Conservation (phyloP, 2,113 vertebrate genomes). For the Entosphenus tridentatus region DNA sequence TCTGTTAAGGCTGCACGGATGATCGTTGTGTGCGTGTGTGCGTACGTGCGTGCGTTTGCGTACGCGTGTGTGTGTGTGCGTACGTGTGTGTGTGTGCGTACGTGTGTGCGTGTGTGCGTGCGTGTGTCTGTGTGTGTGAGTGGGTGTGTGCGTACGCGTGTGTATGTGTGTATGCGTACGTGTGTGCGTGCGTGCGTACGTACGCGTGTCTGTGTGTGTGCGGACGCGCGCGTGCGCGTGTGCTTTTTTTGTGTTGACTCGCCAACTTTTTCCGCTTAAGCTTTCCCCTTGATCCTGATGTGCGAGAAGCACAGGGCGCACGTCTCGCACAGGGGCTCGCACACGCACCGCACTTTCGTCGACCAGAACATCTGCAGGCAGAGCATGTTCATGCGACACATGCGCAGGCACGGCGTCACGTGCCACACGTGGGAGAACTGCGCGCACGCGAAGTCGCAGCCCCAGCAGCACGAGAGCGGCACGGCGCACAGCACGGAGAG, state of each 20-base stretch:
- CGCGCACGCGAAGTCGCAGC: slow-evolving; percentile 10
- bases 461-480: slow-evolving; percentile 13
- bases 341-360: slow-evolving; percentile 10
- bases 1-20: too few species aligned
- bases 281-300: slow-evolving; percentile 8
- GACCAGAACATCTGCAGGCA: slow-evolving; percentile 12
- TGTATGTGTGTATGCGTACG: not conserved
- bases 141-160: not conserved
- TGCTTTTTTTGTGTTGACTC: not conserved
- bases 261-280: too few species aligned
- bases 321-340: slow-evolving; percentile 10
- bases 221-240: not conserved
- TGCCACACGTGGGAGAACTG: slow-evolving; percentile 13
- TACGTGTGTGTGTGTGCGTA: not conserved
- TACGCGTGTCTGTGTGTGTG: not conserved
- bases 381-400: slow-evolving; percentile 11
- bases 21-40: not conserved
- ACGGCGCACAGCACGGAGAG: slow-evolving; percentile 12
- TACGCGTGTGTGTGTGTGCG: not conserved
- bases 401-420: slow-evolving; percentile 9
- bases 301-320: slow-evolving; percentile 10
- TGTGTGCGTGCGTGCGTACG: not conserved
- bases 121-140: not conserved
- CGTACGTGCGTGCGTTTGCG: not conserved
- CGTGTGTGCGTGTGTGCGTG: not conserved